phyloP scores from a whole-genome alignment of 1,140 invertebrate species.

The Phenacoccus solenopsis region DNA sequence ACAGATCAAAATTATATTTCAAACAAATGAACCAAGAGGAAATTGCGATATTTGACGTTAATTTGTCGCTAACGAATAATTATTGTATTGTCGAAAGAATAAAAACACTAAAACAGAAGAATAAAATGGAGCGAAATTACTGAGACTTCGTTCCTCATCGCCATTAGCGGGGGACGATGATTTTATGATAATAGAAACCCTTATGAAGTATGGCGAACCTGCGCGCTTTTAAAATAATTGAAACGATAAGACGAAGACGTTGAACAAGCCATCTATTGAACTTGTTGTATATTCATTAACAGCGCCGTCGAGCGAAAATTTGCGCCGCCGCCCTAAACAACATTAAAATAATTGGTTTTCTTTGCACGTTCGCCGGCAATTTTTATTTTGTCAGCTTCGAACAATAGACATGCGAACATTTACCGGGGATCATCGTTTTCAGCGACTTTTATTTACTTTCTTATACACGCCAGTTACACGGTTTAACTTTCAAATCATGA shows the following conservation, averaged over 20 bases:
- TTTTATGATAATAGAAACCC: constrained; percentile 2
- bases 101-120: neutral
- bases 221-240: neutral
- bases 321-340: too few relatives aligned
- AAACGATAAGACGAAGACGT: neutral
- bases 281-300: too few relatives aligned
- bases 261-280: neutral
- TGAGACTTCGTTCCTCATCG: neutral
- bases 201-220: neutral
- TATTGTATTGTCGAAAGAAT: neutral
- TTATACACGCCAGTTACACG: too few relatives aligned
- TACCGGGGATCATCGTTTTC: too few relatives aligned
- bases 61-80: constrained; percentile 2
- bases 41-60: neutral
- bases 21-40: too few relatives aligned
- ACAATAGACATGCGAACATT: too few relatives aligned
- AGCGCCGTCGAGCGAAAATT: too few relatives aligned
- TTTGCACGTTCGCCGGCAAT: neutral
- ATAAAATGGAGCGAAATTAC: neutral
- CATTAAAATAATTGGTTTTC: neutral
- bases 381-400: too few relatives aligned
- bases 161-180: neutral
- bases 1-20: too few relatives aligned
- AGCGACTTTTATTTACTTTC: too few relatives aligned
- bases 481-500: too few relatives aligned